A percentile compares a stretch with the other conserved stretches of the same genome.
These are phyloP conservation scores for Chelmon rostratus DNA, from an alignment of 2,797 vertebrate species.

Conservation along the genomic window DNA sequence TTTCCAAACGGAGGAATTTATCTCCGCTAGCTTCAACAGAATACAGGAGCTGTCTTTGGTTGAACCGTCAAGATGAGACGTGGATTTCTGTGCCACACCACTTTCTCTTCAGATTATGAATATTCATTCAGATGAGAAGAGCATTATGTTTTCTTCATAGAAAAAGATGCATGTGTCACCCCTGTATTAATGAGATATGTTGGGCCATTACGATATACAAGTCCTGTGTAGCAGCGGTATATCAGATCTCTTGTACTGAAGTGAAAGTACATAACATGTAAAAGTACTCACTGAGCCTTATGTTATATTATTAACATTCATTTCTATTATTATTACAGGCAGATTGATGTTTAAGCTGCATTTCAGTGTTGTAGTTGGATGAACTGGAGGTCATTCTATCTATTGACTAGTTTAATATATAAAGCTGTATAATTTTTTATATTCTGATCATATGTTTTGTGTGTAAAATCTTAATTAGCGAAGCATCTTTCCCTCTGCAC, in stretches of 20 bases:
- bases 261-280: background rate
- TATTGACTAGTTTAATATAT: background rate
- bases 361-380: background rate
- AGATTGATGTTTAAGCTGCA: background rate
- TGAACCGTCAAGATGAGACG: background rate
- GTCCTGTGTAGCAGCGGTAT: background rate
- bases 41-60: conserved; percentile 33
- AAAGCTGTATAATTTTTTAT: background rate
- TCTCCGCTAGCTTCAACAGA: background rate
- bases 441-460: background rate
- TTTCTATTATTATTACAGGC: background rate
- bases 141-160: too few species aligned
- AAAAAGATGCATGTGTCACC: background rate
- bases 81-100: background rate
- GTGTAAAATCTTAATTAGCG: too few species aligned
- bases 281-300: too few species aligned
- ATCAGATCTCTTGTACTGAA: background rate
- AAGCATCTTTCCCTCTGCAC: background rate
- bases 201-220: background rate
- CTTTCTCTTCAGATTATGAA: background rate
- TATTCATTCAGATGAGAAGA: background rate
- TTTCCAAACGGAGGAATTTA: conserved; percentile 2
- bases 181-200: background rate
- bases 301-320: background rate
- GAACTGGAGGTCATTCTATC: background rate